Evolutionary conservation across 2,888 invertebrate genomes (phyloP).

Genomic region (Mimachlamys varia): DNA sequence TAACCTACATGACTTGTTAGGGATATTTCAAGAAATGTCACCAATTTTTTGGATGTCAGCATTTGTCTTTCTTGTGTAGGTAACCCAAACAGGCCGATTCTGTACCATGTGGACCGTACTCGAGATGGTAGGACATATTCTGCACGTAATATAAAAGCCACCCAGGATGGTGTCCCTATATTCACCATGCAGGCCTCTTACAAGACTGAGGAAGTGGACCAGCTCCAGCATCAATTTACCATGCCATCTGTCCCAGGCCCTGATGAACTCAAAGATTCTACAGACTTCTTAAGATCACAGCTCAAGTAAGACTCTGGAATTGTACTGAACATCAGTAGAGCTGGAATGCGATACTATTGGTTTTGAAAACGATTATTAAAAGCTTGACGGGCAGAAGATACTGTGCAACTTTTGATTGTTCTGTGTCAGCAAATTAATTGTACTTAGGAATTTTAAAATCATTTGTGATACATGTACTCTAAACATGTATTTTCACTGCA

Average conservation of each 20-base stretch:
- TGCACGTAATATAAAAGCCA: constrained; percentile 80
- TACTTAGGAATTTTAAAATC: too few species aligned
- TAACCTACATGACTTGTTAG: too few species aligned
- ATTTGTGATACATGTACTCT: too few species aligned
- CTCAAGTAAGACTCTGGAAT: constrained; percentile 61
- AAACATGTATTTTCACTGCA: too few species aligned
- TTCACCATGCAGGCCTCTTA: constrained; percentile 80
- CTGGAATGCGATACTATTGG: too few species aligned
- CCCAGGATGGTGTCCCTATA: constrained; percentile 80
- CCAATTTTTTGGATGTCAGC: neutral
- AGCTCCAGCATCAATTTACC: constrained; percentile 77
- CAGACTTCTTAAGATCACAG: constrained; percentile 62
- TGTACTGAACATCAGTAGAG: neutral
- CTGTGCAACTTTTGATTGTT: too few species aligned
- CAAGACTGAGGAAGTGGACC: constrained; percentile 74
- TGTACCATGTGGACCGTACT: constrained; percentile 81
- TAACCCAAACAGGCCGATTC: constrained; percentile 75
- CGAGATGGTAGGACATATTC: constrained; percentile 81
- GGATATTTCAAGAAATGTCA: neutral
- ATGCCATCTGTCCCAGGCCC: constrained; percentile 81
- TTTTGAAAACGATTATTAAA: too few species aligned
- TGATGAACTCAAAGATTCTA: constrained; percentile 70
- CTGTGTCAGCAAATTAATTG: too few species aligned
- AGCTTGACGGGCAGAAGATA: too few species aligned
- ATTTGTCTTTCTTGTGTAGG: constrained; percentile 59